Evolutionary conservation across 2,797 vertebrate species (phyloP).

Genomic region (Amblyraja radiata): DNA sequence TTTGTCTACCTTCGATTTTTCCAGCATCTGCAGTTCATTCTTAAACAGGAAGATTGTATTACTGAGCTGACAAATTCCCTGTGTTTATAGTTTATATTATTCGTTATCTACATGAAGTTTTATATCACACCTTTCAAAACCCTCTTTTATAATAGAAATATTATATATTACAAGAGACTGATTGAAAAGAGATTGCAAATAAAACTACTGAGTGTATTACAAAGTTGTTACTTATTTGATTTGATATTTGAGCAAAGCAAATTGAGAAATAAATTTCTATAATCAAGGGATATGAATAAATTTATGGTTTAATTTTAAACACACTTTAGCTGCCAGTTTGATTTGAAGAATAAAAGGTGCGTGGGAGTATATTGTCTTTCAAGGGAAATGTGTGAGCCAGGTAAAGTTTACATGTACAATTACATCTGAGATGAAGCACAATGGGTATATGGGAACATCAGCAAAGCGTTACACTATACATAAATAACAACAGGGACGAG

Average conservation of each 20-base stretch:
- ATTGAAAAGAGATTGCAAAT: not conserved
- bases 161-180: not conserved
- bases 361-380: not conserved
- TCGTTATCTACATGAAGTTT: not conserved
- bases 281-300: constrained; percentile 5
- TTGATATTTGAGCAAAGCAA: not conserved
- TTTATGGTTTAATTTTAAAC: not conserved
- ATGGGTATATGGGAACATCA: too few relatives aligned
- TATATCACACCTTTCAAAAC: not conserved
- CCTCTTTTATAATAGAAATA: not conserved
- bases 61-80: not conserved
- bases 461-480: too few relatives aligned
- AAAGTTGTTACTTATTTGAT: not conserved
- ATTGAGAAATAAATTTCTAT: not conserved
- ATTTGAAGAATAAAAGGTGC: not conserved
- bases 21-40: too few relatives aligned
- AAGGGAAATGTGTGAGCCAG: not conserved
- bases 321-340: not conserved
- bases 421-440: too few relatives aligned
- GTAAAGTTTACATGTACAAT: too few relatives aligned
- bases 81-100: not conserved
- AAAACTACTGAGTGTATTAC: not conserved
- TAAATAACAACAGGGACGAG: too few relatives aligned
- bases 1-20: too few relatives aligned
- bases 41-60: not conserved